Conservation (phyloP, 2,888 invertebrate species). For the Reticulitermes lucifugus region DNA sequence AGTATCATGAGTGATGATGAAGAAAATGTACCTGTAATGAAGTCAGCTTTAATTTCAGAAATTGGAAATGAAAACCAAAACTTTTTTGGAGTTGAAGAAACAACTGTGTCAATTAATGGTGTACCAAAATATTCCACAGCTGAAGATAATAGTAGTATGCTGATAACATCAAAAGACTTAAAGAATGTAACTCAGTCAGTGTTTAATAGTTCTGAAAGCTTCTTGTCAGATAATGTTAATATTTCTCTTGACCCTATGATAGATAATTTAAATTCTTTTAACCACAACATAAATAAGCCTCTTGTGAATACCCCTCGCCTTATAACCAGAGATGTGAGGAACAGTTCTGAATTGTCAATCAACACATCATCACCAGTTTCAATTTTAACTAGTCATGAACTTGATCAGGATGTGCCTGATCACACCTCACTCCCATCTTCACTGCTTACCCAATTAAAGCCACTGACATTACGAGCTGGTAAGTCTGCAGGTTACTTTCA, state of each 20-base stretch:
- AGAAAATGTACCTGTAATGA: slow-evolving; percentile 7
- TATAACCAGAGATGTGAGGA: slow-evolving; percentile 39
- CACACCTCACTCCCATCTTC: neutral
- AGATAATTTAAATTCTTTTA: neutral
- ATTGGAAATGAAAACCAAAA: neutral
- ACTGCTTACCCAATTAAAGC: neutral
- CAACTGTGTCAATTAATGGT: slow-evolving; percentile 6
- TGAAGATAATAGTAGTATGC: neutral
- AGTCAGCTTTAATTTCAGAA: neutral
- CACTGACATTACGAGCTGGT: neutral
- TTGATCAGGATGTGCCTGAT: neutral
- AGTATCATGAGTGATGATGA: slow-evolving; percentile 8
- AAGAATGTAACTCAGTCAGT: neutral
- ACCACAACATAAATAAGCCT: slow-evolving; percentile 8
- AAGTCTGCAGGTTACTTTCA: slow-evolving; percentile 18
- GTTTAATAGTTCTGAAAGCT: neutral
- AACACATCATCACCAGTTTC: neutral
- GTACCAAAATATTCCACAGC: neutral
- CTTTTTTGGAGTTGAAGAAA: neutral
- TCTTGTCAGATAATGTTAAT: neutral
- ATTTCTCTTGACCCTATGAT: neutral
- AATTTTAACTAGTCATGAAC: slow-evolving; percentile 30
- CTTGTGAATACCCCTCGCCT: slow-evolving; percentile 19
- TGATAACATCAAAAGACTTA: neutral
- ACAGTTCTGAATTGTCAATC: slow-evolving; percentile 11